Percentiles rank a stretch among this genome's conserved stretches.
These are phyloP conservation scores for Brachylomia viminalis DNA, from an alignment of 2,888 invertebrate genomes.

Conservation along the genomic window DNA sequence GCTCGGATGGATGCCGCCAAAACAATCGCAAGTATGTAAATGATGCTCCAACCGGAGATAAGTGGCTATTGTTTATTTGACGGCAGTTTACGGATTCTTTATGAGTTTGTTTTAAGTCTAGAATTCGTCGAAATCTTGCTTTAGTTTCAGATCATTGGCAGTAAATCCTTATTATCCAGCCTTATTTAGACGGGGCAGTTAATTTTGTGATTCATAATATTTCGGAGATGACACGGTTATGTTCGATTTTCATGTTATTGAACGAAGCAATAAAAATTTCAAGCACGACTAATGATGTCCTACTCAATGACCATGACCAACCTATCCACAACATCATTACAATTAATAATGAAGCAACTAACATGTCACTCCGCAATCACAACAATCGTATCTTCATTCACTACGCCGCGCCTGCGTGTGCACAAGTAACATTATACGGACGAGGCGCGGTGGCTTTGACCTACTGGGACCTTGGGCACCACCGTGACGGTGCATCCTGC, in stretches of 20 bases:
- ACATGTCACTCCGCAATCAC: slow-evolving; percentile 46
- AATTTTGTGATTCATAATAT: background rate
- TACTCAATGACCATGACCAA: slow-evolving; percentile 7
- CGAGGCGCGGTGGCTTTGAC: slow-evolving; percentile 76
- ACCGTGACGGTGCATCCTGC: slow-evolving; percentile 75
- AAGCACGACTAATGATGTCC: background rate
- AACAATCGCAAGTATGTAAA: slow-evolving; percentile 55
- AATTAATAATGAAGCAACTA: slow-evolving; percentile 57
- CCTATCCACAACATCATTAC: slow-evolving; percentile 15
- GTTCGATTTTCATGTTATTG: slow-evolving; percentile 1
- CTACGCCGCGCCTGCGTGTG: slow-evolving; percentile 45
- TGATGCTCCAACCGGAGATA: slow-evolving; percentile 42
- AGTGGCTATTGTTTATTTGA: slow-evolving; percentile 55
- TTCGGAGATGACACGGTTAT: background rate
- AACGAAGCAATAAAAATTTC: background rate
- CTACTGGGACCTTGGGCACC: slow-evolving; percentile 69
- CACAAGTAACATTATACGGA: slow-evolving; percentile 61
- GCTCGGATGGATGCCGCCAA: slow-evolving; percentile 46
- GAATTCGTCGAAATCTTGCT: slow-evolving; percentile 20
- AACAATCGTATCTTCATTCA: slow-evolving; percentile 47
- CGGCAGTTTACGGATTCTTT: slow-evolving; percentile 28
- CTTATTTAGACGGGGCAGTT: background rate
- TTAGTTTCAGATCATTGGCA: slow-evolving; percentile 9
- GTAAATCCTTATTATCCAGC: background rate
- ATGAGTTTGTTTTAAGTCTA: slow-evolving; percentile 17